These are phyloP conservation scores for Dicrurus megarhynchus DNA, from an alignment of 2,113 vertebrate species.

Conservation along the genomic window DNA sequence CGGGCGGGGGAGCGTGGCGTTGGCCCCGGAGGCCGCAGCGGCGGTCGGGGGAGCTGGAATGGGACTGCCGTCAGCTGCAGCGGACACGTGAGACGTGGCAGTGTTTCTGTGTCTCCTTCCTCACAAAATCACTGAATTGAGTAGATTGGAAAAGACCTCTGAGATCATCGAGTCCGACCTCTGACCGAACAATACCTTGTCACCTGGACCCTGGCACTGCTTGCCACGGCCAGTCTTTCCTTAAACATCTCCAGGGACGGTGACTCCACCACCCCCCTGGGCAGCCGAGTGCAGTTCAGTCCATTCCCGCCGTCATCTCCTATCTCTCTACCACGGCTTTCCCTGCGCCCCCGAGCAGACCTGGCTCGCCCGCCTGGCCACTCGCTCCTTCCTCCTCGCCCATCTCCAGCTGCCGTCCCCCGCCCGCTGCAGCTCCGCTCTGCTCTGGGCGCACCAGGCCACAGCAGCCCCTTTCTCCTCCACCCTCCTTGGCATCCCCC, in stretches of 20 bases:
- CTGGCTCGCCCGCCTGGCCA: not conserved
- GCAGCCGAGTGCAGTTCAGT: too few species aligned
- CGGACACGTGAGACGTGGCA: rapidly evolving
- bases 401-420: not conserved
- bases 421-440: rapidly evolving
- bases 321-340: rapidly evolving
- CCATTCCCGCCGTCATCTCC: too few species aligned
- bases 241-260: not conserved
- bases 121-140: not conserved
- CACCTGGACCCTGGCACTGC: not conserved
- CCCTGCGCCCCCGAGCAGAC: rapidly evolving
- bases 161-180: not conserved
- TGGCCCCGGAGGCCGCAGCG: rapidly evolving
- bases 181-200: too few species aligned
- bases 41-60: rapidly evolving
- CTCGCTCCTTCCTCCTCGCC: not conserved
- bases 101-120: not conserved
- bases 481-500: rapidly evolving
- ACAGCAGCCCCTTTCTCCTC: not conserved
- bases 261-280: not conserved
- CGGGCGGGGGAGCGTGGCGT: rapidly evolving
- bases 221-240: not conserved
- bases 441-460: rapidly evolving
- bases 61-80: rapidly evolving
- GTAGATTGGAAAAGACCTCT: not conserved